Base-by-base conservation (phyloP, 2,888 invertebrate genomes). In the Diaphora mendica region DNA sequence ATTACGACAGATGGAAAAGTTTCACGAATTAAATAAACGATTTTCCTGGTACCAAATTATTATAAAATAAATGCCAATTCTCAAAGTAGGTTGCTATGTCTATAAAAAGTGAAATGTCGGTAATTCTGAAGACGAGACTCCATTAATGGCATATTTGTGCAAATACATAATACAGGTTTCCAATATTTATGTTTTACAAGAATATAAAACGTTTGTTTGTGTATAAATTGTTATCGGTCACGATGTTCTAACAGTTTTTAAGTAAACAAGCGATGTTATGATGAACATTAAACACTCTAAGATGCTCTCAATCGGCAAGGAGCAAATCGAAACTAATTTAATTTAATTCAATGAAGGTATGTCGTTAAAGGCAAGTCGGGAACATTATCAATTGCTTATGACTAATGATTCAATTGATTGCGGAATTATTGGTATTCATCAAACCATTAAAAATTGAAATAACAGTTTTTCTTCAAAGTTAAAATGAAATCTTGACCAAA, bases 151-250 rank as follows among this genome's bases (percentile, higher is more conserved):
- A 73, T 73, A 70, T 65, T 73, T 73, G 73, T 73, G 73, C 66
- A 74, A 76, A 78, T 66, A 55, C n/a, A 48, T 48, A 66, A 78
- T 74, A 77, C 73, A 68, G 66, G 73, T 79, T 75, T 76, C 69
- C 73, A 76, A 55, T 73, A 72, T 75, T 75, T 73, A 73, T 74
- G 69, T 73, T 79, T 66, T 55, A 71, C 68, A 71, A 71, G 59
- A 74, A 74, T 75, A 74, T 82, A 74, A 78, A 74, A 66, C 51
- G 48, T 74, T 76, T 74, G 74, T 75, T 81, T 81, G 78, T 74
- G 69, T 70, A 73, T 74, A 77, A 76, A 74, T 62, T 73, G 72
- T 79, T 42, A 78, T 83, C 70, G 68, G 78, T 73, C 79, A 78
- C 76, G 74, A 73, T 75, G n/a, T 78, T 69, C 69, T 65, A 75